Conservation (phyloP, 2,888 invertebrate genomes). For the Lasius fuliginosus region DNA sequence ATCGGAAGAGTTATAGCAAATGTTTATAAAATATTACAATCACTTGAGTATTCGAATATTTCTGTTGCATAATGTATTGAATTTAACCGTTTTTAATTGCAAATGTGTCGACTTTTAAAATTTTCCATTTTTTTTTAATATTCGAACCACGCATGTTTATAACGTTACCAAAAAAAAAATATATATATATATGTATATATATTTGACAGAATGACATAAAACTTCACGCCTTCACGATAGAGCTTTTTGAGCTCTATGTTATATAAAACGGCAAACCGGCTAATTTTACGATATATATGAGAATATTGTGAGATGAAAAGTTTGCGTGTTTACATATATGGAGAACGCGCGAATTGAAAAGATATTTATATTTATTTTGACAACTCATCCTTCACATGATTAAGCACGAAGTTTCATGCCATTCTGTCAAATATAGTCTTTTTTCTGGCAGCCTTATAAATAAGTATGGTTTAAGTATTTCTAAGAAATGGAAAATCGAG, state of each 20-base stretch:
- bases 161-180: background rate
- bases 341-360: too few relatives aligned
- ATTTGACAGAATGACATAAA: background rate
- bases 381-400: too few relatives aligned
- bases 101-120: background rate
- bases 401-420: too few relatives aligned
- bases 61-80: background rate
- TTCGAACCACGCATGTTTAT: background rate
- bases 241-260: background rate
- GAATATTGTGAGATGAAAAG: background rate
- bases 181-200: background rate
- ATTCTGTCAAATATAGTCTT: too few relatives aligned
- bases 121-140: background rate
- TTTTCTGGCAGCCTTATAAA: too few relatives aligned
- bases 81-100: background rate
- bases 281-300: background rate
- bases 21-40: background rate
- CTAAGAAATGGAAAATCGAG: background rate
- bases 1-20: too few relatives aligned
- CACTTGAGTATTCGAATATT: background rate
- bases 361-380: too few relatives aligned
- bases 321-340: background rate
- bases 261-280: background rate
- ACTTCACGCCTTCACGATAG: background rate
- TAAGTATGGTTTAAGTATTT: too few relatives aligned